A percentile compares a stretch with the other conserved stretches of the same genome.
Evolutionary conservation across 2,797 vertebrate genomes (phyloP).

Genomic region (Channa striata): DNA sequence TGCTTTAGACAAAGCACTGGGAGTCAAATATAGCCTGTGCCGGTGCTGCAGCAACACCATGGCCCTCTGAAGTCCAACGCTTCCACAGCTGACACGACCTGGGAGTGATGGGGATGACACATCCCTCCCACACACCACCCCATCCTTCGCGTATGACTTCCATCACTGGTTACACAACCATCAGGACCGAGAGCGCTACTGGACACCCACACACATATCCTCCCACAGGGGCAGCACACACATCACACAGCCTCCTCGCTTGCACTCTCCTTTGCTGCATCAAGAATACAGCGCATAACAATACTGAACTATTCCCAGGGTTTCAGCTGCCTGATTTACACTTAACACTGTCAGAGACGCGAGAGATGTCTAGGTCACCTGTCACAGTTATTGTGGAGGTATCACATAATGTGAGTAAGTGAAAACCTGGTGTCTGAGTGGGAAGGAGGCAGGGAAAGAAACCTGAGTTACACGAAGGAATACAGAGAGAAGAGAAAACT

Average conservation of each 20-base stretch:
- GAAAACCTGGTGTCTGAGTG: constrained; percentile 52
- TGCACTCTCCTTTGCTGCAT: constrained; percentile 36
- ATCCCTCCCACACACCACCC: constrained; percentile 82
- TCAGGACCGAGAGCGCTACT: constrained; percentile 72
- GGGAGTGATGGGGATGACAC: constrained; percentile 85
- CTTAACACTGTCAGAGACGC: constrained; percentile 54
- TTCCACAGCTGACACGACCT: constrained; percentile 80
- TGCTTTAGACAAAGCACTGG: constrained; percentile 62
- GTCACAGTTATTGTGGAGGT: constrained; percentile 50
- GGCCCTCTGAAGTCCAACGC: constrained; percentile 82
- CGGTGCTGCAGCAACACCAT: constrained; percentile 61
- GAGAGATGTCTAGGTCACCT: constrained; percentile 64
- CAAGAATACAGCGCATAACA: constrained; percentile 51
- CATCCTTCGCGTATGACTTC: constrained; percentile 82
- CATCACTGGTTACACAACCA: constrained; percentile 84
- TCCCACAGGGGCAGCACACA: constrained; percentile 77
- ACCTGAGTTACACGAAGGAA: constrained; percentile 17
- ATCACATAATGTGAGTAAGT: constrained; percentile 47
- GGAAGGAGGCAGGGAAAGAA: constrained; percentile 25
- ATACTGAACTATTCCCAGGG: constrained; percentile 56
- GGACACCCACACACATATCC: constrained; percentile 81
- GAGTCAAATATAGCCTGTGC: constrained; percentile 78
- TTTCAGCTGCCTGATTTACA: constrained; percentile 64
- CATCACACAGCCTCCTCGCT: constrained; percentile 67
- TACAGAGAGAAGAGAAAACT: neutral